Evolutionary conservation across 2,888 invertebrate genomes (phyloP), one percentile per base, ranked within the genome.

Genomic region (Tiliacea citrago): DNA sequence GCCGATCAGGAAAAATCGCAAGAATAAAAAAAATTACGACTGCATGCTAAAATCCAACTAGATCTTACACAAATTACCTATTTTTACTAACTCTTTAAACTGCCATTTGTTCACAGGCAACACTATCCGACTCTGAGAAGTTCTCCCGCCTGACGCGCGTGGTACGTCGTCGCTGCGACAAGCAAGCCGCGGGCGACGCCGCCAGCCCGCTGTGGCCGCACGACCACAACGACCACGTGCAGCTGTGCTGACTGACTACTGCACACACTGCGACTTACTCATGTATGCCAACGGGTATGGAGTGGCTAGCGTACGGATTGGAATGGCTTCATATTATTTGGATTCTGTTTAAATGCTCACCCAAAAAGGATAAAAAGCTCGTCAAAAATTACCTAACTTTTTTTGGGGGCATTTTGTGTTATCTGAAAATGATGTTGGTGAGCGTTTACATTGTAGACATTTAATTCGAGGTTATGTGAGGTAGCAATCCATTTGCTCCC

Each of bases 71-170:
- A n/a, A n/a, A 49, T 16, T 0, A 35, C 6, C 9, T n/a, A 16
- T 65, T 55, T 24, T 24, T 24, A 55, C 24, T 55, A 55, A 24
- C 55, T 24, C 24, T 53, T 55, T 16, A 3, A 57, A 29, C 29
- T 18, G 29, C 29, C 29, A 35, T 35, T 58, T 9, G 10, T 66
- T n/a, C 7, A 3, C 35, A 96, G 96, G 94, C 96, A 18, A 93
- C 93, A 0, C 91, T 96, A 24, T 94, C 96, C 0, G 94, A 96
- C 83, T 86, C 90, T 18, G 92, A 93, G 51, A 93, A 91, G 82
- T 92, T 95, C 83, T 84, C 88, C 24, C 82, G 90, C 0, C 60
- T 94, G 49, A 78, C 89, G 65, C 87, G 90, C 0, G n/a, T 88
- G 63, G 2, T 93, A 7, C 91, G 93, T 0, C 90, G 94, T 0